Base-by-base conservation (phyloP, 2,113 vertebrate species). In the Sinocyclocheilus rhinocerous region DNA sequence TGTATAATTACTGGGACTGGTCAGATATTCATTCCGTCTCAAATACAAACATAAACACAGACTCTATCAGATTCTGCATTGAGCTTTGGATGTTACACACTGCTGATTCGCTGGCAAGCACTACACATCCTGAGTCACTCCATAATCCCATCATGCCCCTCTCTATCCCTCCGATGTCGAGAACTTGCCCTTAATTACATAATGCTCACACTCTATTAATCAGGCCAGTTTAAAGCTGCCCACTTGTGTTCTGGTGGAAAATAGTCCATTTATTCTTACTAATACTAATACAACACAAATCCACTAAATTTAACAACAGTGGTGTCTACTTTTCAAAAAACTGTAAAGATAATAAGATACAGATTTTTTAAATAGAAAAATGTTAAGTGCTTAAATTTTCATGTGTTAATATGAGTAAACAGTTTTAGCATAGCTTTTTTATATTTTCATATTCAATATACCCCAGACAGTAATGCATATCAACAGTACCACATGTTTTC, bases 161-260 rank as follows among this genome's bases (percentile, higher is more conserved):
- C 90, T 86, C 91, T 88, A 89, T 91, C 90, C 87, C 89, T 91
- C 91, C 87, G 87, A 86, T 83, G 50, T 78, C 88, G 84, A 89
- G 83, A 88, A 91, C 89, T 91, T 92, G 86, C 86, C 87, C 91
- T 91, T 85, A 72, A 88, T 93, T 92, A 88, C 87, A 83, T 92
- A 93, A 94, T 52, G 72, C 79, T 84, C 67, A 70, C 83, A 89
- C 70, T 87, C 33, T 83, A 87, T 85, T 63, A 36, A 55, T 45
- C 42, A 24, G 83, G 52, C 16, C 65, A 65, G 80, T 18, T 10
- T 24, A 76, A 22, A 81, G 29, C 36, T 48, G 57, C 5, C 12
- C 42, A 69, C 76, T 65, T 81, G 81, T 13, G 16, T 18, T 24
- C 18, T 61, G 26, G 24, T 2, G 33, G 11, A 36, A 9, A 33